These are phyloP conservation scores for Lepisosteus osseus DNA, from an alignment of 2,113 vertebrate genomes.

Conservation along the genomic window DNA sequence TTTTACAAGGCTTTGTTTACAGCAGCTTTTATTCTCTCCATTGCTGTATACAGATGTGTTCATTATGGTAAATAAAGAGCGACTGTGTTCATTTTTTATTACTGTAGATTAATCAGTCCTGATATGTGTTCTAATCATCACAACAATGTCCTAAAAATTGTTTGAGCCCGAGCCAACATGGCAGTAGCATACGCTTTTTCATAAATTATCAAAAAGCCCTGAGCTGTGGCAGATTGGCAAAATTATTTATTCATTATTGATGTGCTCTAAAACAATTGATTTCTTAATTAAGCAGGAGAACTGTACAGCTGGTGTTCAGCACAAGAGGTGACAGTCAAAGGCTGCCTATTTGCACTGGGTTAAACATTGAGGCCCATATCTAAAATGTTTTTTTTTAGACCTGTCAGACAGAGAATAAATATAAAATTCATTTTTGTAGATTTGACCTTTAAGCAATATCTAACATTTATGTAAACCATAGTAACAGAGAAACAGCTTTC, in stretches of 20 bases:
- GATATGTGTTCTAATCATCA: neutral
- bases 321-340: neutral
- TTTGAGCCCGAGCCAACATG: neutral
- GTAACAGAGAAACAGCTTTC: too few species aligned
- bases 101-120: neutral
- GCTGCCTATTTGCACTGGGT: too few species aligned
- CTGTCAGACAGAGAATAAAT: too few species aligned
- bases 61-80: neutral
- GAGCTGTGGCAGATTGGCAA: constrained; percentile 12
- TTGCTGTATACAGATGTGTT: neutral
- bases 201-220: neutral
- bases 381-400: too few species aligned
- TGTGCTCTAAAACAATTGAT: neutral
- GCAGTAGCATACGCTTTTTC: neutral
- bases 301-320: neutral
- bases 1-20: neutral
- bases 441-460: too few species aligned
- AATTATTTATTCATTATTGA: constrained; percentile 10
- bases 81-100: neutral
- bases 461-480: too few species aligned
- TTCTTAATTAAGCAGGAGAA: constrained; percentile 14
- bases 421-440: too few species aligned
- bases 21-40: neutral
- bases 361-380: too few species aligned
- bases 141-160: neutral